These are phyloP conservation scores for Albula goreensis DNA, from an alignment of 2,113 vertebrate species.

Conservation along the genomic window DNA sequence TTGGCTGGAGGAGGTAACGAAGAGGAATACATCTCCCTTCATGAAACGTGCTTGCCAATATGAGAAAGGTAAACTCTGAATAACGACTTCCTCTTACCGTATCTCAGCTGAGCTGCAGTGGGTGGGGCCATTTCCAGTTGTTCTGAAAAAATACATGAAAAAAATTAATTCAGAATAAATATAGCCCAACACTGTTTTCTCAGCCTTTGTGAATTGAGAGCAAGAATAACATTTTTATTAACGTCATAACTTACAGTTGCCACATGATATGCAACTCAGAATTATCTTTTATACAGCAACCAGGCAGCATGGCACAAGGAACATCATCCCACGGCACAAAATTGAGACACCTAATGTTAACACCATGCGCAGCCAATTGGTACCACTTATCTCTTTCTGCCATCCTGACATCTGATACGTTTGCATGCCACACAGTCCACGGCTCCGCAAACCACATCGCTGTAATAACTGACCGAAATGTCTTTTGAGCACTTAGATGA, in stretches of 20 bases:
- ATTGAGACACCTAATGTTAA: not conserved
- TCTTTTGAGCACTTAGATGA: not conserved
- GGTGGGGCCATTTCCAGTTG: slow-evolving; percentile 79
- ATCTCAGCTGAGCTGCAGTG: slow-evolving; percentile 76
- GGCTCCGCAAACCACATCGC: too few species aligned
- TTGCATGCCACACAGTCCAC: not conserved
- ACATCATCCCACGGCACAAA: not conserved
- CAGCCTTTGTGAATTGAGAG: not conserved
- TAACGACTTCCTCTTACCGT: slow-evolving; percentile 68
- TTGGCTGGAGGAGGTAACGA: too few species aligned
- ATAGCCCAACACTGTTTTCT: not conserved
- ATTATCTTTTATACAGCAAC: not conserved
- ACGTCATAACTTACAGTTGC: not conserved
- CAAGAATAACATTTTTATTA: not conserved
- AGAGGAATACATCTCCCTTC: too few species aligned
- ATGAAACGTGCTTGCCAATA: not conserved
- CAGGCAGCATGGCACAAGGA: not conserved
- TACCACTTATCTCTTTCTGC: not conserved
- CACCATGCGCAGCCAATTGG: not conserved
- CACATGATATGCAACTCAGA: not conserved
- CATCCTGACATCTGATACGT: not conserved
- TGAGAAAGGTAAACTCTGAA: not conserved
- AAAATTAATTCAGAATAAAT: not conserved
- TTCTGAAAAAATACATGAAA: slow-evolving; percentile 66
- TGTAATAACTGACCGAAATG: not conserved